Conservation (phyloP, 2,888 invertebrate species). For the Eupithecia abbreviata region DNA sequence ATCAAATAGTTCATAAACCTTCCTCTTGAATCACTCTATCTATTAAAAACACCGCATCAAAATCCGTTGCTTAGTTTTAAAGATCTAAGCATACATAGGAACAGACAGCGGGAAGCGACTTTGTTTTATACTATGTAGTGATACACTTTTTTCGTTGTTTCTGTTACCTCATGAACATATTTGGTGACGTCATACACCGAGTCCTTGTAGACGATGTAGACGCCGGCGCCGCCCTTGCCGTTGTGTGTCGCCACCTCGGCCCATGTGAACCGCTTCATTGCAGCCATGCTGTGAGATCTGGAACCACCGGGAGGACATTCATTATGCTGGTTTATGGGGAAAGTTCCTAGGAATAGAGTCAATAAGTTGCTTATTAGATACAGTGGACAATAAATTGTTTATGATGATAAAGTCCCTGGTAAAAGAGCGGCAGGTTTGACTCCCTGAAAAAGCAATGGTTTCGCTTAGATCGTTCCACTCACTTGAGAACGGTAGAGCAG, state of each 20-base stretch:
- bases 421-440: background rate
- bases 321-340: background rate
- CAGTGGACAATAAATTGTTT: background rate
- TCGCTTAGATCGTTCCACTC: background rate
- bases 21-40: no score
- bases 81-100: no score
- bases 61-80: no score
- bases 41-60: no score
- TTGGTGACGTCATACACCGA: conserved; percentile 87
- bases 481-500: no score
- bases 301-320: background rate
- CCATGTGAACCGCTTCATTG: conserved; percentile 63
- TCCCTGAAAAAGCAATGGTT: background rate
- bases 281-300: conserved; percentile 20
- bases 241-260: conserved; percentile 84
- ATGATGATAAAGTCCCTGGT: background rate
- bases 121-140: no score
- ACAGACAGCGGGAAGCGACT: no score
- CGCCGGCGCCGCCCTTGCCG: conserved; percentile 80
- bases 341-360: background rate
- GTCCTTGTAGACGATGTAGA: conserved; percentile 87
- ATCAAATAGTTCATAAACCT: no score
- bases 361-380: no score
- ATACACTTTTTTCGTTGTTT: background rate
- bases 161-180: conserved; percentile 82